These are phyloP conservation scores for Heterocephalus glaber DNA, from an alignment of 2,113 vertebrate genomes.

Conservation along the genomic window DNA sequence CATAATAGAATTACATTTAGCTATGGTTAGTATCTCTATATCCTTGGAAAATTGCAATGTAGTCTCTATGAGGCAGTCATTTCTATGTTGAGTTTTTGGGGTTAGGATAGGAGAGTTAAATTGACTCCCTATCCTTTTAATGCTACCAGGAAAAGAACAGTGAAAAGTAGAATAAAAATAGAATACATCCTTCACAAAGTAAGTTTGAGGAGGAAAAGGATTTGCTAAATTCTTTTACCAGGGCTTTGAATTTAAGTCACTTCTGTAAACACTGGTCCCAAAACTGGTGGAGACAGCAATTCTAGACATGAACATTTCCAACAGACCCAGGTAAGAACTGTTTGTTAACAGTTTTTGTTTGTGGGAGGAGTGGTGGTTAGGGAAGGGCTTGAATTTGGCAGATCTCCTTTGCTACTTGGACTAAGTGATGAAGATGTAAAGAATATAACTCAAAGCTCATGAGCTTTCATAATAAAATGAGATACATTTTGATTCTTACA, in stretches of 20 bases:
- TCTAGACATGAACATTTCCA: neutral
- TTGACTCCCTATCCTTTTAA: neutral
- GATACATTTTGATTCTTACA: neutral
- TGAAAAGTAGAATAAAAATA: neutral
- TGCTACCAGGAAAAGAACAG: neutral
- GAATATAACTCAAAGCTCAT: neutral
- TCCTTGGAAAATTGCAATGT: neutral
- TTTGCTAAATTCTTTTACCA: neutral
- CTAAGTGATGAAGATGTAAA: neutral
- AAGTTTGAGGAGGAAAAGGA: neutral
- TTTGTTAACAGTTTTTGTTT: neutral
- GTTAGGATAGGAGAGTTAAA: neutral
- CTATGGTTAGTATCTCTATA: neutral
- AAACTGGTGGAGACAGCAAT: neutral
- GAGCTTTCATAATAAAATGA: neutral
- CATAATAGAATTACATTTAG: neutral
- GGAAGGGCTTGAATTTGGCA: neutral
- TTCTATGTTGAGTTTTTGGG: neutral
- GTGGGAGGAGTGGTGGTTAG: neutral
- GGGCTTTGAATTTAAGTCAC: neutral
- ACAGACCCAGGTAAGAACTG: neutral
- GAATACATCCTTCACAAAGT: neutral
- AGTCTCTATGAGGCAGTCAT: accelerated
- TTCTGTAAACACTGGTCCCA: neutral
- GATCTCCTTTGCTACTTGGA: neutral